Base-by-base conservation (phyloP, 2,888 invertebrate species). In the Camponotus fellah region DNA sequence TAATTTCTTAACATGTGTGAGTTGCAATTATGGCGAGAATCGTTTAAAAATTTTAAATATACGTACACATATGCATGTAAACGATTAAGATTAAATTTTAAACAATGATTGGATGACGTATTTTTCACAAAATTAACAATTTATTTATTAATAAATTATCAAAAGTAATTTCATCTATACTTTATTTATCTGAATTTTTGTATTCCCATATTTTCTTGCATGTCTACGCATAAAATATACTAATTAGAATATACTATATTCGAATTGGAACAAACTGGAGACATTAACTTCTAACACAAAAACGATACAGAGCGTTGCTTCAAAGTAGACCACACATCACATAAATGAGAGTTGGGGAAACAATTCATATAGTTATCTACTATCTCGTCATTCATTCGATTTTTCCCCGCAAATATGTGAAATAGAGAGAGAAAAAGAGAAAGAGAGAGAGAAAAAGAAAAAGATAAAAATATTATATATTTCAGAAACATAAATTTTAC, bases 191-290 rank as follows among this genome's bases (percentile, higher is more conserved):
- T 17, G 32, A 74, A 43, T 60, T 10, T 60, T 74, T 74, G 32
- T 14, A 17, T 17, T 53, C 46, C 9, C 46, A 26, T 17, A 46
- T 46, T 68, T 14, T 32, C 26, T 49, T 1, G 12, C 9, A 43
- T 26, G 2, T 40, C n/a, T 32, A 17, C 37, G n/a, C 21, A 65
- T 49, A 32, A 26, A 66, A 40, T 12, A 40, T 12, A 21, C 6
- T n/a, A 66, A 66, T 12, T 53, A 26, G 2, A 66, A 66, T 40
- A 53, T 14, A 37, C 10, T 21, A n/a, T 10, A 21, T 4, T 80
- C 64, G 64, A 88, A 86, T 82, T 86, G 60, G 84, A 66, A 62
- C 84, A 86, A 88, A 88, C 86, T 88, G 60, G 21, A 82, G 77
- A 86, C 76, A 86, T 86, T 86, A 86, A 86, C 76, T 82, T 56